Evolutionary conservation across 2,888 invertebrate species (phyloP).

Genomic region (Clistopyga incitator): DNA sequence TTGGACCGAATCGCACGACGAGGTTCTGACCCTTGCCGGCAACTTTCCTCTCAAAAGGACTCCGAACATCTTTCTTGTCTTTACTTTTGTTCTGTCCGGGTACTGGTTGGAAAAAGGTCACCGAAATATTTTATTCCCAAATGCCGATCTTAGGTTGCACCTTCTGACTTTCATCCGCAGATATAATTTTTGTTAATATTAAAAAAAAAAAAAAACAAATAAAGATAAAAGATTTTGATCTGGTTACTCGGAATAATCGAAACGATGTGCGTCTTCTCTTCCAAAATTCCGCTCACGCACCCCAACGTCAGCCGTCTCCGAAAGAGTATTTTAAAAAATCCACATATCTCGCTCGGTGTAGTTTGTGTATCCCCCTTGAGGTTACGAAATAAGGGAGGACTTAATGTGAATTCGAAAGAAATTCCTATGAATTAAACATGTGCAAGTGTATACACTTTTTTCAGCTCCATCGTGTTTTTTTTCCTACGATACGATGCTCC

Average conservation of each 20-base stretch:
- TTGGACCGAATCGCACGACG: constrained; percentile 74
- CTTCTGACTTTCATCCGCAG: no score
- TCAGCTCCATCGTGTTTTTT: background rate
- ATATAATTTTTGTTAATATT: no score
- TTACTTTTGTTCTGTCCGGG: constrained; percentile 7
- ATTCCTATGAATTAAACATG: constrained; percentile 44
- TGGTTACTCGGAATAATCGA: constrained; percentile 9
- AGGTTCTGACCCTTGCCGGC: constrained; percentile 44
- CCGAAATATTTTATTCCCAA: no score
- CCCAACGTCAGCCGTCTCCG: constrained; percentile 17
- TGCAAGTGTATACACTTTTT: constrained; percentile 13
- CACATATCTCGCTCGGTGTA: constrained; percentile 17
- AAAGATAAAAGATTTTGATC: no score
- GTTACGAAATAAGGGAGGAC: constrained; percentile 6
- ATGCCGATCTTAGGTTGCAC: no score
- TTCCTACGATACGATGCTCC: background rate
- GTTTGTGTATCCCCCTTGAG: background rate
- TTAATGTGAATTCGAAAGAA: constrained; percentile 42
- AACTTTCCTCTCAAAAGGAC: constrained; percentile 63
- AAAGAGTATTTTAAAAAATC: constrained; percentile 48
- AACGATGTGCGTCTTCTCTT: constrained; percentile 1
- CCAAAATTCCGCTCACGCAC: constrained; percentile 59
- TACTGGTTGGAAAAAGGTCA: background rate
- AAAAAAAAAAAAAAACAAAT: no score
- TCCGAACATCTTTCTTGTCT: background rate